Conservation (phyloP, 2,113 vertebrate genomes). For the Gallinago jamesoni region DNA sequence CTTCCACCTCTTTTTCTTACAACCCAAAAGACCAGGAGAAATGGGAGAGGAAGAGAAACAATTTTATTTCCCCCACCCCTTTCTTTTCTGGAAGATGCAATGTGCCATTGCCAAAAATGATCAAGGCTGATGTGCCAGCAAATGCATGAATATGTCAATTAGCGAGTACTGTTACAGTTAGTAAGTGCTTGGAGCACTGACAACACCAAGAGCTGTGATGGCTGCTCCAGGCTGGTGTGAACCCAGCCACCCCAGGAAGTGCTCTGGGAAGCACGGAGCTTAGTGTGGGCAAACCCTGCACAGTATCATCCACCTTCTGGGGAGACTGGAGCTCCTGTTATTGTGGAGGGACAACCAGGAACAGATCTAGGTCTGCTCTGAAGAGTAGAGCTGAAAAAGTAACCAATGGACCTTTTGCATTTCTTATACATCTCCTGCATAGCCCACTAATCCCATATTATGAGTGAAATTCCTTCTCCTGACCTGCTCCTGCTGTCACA, state of each 20-base stretch:
- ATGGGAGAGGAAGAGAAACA: neutral
- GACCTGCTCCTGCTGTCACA: neutral
- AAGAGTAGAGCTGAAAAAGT: neutral
- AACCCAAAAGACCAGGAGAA: neutral
- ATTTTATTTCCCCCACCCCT: neutral
- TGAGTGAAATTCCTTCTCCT: neutral
- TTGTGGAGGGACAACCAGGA: neutral
- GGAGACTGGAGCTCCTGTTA: neutral
- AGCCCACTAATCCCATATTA: rapidly evolving
- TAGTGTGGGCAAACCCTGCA: rapidly evolving
- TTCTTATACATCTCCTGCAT: rapidly evolving
- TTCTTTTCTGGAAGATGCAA: neutral
- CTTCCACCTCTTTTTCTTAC: neutral
- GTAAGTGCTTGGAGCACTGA: neutral
- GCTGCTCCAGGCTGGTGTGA: neutral
- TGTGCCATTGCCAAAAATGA: neutral
- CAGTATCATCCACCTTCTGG: neutral
- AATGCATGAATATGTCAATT: neutral
- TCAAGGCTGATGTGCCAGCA: neutral
- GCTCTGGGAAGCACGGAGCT: rapidly evolving
- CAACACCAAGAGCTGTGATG: rapidly evolving
- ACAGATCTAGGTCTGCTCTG: neutral
- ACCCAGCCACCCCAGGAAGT: neutral
- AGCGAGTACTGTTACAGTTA: neutral
- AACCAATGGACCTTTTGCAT: neutral